Evolutionary conservation across 2,113 vertebrate genomes (phyloP), one percentile per base, ranked within the genome.

Genomic region (Elephantulus edwardii): DNA sequence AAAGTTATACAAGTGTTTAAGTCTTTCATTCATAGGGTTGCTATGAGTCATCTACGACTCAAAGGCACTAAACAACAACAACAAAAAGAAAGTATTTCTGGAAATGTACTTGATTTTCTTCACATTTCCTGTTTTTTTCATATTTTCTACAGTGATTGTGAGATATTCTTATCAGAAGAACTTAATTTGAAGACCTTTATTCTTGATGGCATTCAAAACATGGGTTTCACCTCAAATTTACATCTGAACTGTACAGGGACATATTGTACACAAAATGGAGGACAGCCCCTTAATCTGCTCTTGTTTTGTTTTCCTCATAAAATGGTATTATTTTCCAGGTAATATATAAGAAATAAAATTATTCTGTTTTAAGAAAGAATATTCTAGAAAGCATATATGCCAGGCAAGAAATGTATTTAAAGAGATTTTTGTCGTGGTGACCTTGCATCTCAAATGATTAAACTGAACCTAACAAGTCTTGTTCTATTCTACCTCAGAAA

Each of bases 271-370:
- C 16, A 88, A 78, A 88, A 72, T 13, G 58, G 11, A 26, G 20
- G 12, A 33, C n/a, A n/a, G n/a, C 56, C 11, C 56, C 8, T 85
- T 38, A 70, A 19, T n/a, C 6, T 68, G 75, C n/a, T 42, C 6
- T 75, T 56, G 40, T n/a, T 87, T 76, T 79, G 46, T 44, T 88
- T 77, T 76, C n/a, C 42, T 58, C 68, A 38, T 84, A 81, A 84
- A 68, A 84, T 33, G 19, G 17, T 58, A 79, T 35, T 68, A 58
- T 85, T 70, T 80, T 64, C 42, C 35, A 26, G 35, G 35, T 35
- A 56, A 60, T 66, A 66, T 24, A 84, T 50, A 58, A n/a, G n/a
- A n/a, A n/a, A n/a, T n/a, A n/a, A n/a, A n/a, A n/a, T n/a, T n/a
- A n/a, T n/a, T n/a, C 75, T 88, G 66, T 40, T 88, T 68, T 78